Evolutionary conservation across 2,113 vertebrate genomes (phyloP), one percentile per base, ranked within the genome.

Genomic region (Zingel zingel): DNA sequence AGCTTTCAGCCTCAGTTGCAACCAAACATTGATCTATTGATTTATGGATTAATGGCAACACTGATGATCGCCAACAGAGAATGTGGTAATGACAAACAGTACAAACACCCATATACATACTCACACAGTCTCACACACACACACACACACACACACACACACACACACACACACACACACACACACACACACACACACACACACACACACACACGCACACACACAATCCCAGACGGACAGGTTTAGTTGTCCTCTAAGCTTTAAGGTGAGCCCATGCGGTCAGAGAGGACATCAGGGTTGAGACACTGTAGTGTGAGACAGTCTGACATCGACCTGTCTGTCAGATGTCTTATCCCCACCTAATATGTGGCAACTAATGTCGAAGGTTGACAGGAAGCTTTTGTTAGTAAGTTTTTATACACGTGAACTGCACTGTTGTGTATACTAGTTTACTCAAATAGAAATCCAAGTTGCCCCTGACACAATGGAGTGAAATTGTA

Each of bases 1-100:
- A 93, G 91, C 91, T 93, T 86, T 91, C 86, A 88, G 89, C 79
- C 86, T 85, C 75, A 70, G 81, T 86, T 66, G 30, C 58, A 83
- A 79, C 72, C 75, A 56, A 59, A 36, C 73, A 90, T 91, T 86
- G 92, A 93, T 92, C 86, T 78, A 92, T 90, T 88, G 93, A 88
- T 72, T 81, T 91, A 93, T 93, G 74, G 92, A 94, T 92, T 88
- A 74, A 92, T 92, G 88, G 88, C 57, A 85, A 88, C 81, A 83
- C 86, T 85, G 76, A 89, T 84, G 90, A 90, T 88, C 86, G 66
- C 82, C 79, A 78, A 79, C 63, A 83, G 86, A 87, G 85, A 89
- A 86, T 76, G 69, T 86, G 81, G 81, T 83, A 82, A 87, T 88
- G 85, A 83, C 88, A 86, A 83, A 86, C 75, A 74, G 64, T 62